Evolutionary conservation across 2,888 invertebrate species (phyloP).

Genomic region (Azorinus chamasolen): DNA sequence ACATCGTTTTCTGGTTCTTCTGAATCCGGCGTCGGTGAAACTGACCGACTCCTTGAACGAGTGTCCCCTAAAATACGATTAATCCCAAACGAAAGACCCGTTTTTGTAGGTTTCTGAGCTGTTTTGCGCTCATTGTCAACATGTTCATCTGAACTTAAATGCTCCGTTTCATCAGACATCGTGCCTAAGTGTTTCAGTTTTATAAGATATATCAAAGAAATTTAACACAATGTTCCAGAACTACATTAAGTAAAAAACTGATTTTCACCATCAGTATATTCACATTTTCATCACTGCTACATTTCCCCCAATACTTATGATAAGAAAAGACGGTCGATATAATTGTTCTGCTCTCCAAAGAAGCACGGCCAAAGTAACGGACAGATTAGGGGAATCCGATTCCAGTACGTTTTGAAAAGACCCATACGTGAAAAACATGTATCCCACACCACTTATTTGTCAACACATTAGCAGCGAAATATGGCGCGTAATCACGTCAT

Average conservation of each 20-base stretch:
- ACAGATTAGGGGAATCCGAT: background rate
- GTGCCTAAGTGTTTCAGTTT: no score
- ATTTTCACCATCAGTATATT: no score
- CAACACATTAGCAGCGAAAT: slow-evolving; percentile 46
- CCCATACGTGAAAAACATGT: slow-evolving; percentile 15
- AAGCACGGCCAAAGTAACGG: no score
- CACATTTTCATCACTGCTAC: no score
- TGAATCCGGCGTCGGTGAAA: slow-evolving; percentile 32
- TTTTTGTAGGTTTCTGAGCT: slow-evolving; percentile 19
- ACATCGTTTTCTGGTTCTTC: slow-evolving; percentile 14
- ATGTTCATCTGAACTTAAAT: background rate
- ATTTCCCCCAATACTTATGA: no score
- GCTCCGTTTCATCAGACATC: no score
- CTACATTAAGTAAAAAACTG: no score
- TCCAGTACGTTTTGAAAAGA: slow-evolving; percentile 2
- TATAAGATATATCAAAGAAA: no score
- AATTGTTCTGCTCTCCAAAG: no score
- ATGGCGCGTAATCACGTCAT: slow-evolving; percentile 63
- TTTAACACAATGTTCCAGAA: no score
- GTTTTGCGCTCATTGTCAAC: background rate
- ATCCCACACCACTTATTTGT: slow-evolving; percentile 19
- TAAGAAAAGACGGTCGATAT: no score
- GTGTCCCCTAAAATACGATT: slow-evolving; percentile 73
- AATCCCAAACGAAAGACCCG: slow-evolving; percentile 78
- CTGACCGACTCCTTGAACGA: slow-evolving; percentile 22